phyloP scores from a whole-genome alignment of 2,113 vertebrate species.

The Pangasianodon gigas region DNA sequence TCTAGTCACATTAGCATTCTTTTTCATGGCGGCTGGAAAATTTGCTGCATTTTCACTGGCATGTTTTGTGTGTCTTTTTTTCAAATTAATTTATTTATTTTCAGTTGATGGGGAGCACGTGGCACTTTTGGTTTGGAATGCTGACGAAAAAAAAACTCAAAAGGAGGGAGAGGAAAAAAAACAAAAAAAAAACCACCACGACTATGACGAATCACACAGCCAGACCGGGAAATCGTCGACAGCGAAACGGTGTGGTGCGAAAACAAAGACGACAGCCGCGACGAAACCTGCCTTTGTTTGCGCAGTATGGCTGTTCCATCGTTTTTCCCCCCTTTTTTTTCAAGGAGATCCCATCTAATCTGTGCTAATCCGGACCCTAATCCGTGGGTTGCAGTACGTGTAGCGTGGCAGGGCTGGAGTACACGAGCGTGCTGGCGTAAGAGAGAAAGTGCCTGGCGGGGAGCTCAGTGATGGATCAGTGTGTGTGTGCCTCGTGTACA shows the following conservation, averaged over 20 bases:
- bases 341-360: conserved; percentile 69
- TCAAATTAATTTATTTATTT: not conserved
- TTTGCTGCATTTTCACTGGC: conserved; percentile 29
- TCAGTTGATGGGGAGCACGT: conserved; percentile 21
- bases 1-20: conserved; percentile 74
- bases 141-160: not conserved
- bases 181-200: not conserved
- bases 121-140: conserved; percentile 28
- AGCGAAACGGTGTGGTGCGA: not conserved
- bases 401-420: conserved; percentile 37
- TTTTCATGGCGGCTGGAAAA: conserved; percentile 52
- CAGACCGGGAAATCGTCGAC: conserved; percentile 31
- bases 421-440: conserved; percentile 16
- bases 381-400: conserved; percentile 58
- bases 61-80: conserved; percentile 9
- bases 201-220: conserved; percentile 12
- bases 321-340: conserved; percentile 56
- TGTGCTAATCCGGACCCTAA: conserved; percentile 64
- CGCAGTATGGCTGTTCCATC: conserved; percentile 63
- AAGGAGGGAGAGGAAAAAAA: not conserved
- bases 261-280: conserved; percentile 43
- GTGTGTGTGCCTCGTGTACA: conserved; percentile 58
- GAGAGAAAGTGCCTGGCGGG: conserved; percentile 16
- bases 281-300: conserved; percentile 58
- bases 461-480: conserved; percentile 56